phyloP scores from a whole-genome alignment of 2,888 invertebrate genomes.

The Drosophila antonietae region DNA sequence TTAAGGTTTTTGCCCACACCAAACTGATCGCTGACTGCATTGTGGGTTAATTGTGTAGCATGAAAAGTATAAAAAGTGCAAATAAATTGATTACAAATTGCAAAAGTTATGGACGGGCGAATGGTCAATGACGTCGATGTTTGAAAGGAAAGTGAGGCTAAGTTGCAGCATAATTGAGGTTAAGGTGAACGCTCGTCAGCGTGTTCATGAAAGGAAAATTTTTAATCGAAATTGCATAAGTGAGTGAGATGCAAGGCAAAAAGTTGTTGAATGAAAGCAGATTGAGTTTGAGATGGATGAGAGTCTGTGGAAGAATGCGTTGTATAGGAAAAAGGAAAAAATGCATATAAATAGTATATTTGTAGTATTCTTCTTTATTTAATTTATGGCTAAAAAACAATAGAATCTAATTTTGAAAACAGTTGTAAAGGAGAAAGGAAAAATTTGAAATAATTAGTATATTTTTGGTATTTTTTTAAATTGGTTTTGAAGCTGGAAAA shows the following conservation, averaged over 20 bases:
- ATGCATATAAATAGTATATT: neutral
- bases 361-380: neutral
- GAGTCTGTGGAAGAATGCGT: neutral
- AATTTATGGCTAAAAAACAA: too few species aligned
- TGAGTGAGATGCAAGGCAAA: neutral
- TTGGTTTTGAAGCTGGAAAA: too few species aligned
- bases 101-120: slow-evolving; percentile 8
- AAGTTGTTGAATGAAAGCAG: neutral
- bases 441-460: neutral
- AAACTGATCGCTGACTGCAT: slow-evolving; percentile 18
- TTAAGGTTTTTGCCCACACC: slow-evolving; percentile 49
- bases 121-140: slow-evolving; percentile 14
- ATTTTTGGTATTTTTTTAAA: neutral
- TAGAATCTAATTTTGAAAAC: too few species aligned
- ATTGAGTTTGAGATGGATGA: neutral
- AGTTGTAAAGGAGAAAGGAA: too few species aligned
- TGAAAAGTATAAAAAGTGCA: slow-evolving; percentile 48
- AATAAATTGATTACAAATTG: slow-evolving; percentile 52
- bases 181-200: slow-evolving; percentile 23
- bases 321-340: neutral
- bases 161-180: slow-evolving; percentile 38
- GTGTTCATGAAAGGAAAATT: slow-evolving; percentile 25
- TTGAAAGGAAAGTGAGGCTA: slow-evolving; percentile 34
- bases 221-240: slow-evolving; percentile 11
- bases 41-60: slow-evolving; percentile 67